These are phyloP conservation scores for Mugil cephalus DNA, from an alignment of 2,113 vertebrate genomes.

Conservation along the genomic window DNA sequence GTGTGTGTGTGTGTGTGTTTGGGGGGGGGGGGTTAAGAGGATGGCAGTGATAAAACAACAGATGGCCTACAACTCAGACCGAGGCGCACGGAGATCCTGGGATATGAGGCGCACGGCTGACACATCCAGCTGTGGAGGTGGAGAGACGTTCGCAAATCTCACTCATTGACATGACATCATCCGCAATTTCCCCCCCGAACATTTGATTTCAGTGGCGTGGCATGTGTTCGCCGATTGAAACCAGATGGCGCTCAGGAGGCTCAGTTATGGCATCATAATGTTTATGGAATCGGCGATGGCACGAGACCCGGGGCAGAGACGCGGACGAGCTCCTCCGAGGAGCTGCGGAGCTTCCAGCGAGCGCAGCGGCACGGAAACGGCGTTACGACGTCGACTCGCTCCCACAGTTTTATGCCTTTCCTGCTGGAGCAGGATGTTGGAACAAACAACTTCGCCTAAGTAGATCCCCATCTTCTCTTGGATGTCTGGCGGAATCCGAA, in stretches of 20 bases:
- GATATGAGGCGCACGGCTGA: constrained; percentile 28
- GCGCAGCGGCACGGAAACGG: neutral
- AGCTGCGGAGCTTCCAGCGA: neutral
- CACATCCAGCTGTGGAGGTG: constrained; percentile 55
- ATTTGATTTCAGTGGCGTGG: constrained; percentile 61
- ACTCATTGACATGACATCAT: constrained; percentile 73
- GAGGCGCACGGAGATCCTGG: constrained; percentile 26
- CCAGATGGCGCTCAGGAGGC: constrained; percentile 71
- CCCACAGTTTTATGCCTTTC: constrained; percentile 29
- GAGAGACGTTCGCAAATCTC: constrained; percentile 36
- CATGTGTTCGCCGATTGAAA: constrained; percentile 67
- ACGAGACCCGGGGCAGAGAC: constrained; percentile 62
- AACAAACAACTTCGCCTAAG: constrained; percentile 17
- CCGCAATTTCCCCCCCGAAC: constrained; percentile 58
- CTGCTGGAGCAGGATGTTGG: constrained; percentile 32
- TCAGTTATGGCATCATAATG: constrained; percentile 48
- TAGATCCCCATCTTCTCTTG: neutral
- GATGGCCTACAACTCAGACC: constrained; percentile 49
- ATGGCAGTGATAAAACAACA: constrained; percentile 51
- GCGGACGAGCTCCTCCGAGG: constrained; percentile 13
- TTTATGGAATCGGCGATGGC: constrained; percentile 50
- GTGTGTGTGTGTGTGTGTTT: constrained; percentile 2
- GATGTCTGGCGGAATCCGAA: neutral
- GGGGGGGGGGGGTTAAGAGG: constrained; percentile 5
- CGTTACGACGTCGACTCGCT: constrained; percentile 3